phyloP scores from a whole-genome alignment of 2,797 vertebrate species.

The Hippocampus kuda region DNA sequence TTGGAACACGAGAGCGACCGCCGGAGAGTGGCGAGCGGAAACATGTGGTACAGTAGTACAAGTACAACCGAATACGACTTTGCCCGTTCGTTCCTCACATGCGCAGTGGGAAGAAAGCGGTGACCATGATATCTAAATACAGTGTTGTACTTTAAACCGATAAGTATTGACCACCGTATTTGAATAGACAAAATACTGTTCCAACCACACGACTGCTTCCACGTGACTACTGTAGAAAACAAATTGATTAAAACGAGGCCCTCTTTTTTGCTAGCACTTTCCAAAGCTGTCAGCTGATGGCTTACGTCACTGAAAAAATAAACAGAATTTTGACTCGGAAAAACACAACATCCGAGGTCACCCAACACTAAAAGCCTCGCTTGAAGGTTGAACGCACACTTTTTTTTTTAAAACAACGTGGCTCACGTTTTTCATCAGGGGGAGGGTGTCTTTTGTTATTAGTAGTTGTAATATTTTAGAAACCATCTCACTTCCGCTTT shows the following conservation, averaged over 20 bases:
- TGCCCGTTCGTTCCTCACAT: not conserved
- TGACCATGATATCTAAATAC: not conserved
- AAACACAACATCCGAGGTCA: not conserved
- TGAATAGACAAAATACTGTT: not conserved
- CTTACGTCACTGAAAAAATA: slow-evolving; percentile 47
- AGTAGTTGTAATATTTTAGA: no score
- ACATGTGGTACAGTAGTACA: not conserved
- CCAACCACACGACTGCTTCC: not conserved
- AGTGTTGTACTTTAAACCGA: not conserved
- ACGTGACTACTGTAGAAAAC: not conserved
- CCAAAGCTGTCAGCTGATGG: slow-evolving; percentile 43
- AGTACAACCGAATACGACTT: not conserved
- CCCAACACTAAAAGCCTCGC: not conserved
- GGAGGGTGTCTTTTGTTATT: not conserved
- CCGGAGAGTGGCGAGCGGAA: not conserved
- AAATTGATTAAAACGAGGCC: slow-evolving; percentile 5
- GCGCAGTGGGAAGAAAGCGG: not conserved
- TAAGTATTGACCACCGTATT: not conserved
- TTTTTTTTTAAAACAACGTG: not conserved
- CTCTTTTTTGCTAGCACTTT: slow-evolving; percentile 30
- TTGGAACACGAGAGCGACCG: slow-evolving; percentile 24
- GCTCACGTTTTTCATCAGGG: not conserved
- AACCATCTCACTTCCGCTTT: not conserved
- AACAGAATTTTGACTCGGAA: slow-evolving; percentile 8
- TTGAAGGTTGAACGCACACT: not conserved